Percentiles rank a stretch among this genome's conserved stretches.
phyloP scores from a whole-genome alignment of 2,888 invertebrate species.

The Pachymerium ferrugineum region DNA sequence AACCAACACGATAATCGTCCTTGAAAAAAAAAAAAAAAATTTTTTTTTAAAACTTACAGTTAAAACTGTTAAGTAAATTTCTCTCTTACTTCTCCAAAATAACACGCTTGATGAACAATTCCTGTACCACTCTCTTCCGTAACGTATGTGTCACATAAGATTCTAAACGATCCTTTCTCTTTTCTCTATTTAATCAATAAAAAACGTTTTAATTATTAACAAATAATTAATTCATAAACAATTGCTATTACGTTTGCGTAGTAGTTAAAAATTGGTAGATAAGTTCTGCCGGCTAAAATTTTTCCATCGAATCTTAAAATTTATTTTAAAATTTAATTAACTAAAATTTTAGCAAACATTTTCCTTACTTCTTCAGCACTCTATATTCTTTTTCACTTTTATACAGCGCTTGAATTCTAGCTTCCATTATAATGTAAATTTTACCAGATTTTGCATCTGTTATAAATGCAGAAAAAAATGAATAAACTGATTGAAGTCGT shows the following conservation, averaged over 20 bases:
- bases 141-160: conserved; percentile 85
- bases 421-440: conserved; percentile 78
- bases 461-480: no score
- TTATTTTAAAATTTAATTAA: conserved; percentile 56
- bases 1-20: conserved; percentile 80
- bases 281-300: conserved; percentile 68
- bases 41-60: not conserved
- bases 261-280: conserved; percentile 86
- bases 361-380: conserved; percentile 54
- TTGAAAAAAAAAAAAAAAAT: conserved; percentile 50
- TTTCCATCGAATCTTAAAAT: conserved; percentile 60
- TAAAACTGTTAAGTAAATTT: conserved; percentile 40
- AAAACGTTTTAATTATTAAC: not conserved
- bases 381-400: conserved; percentile 72
- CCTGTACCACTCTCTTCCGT: conserved; percentile 96
- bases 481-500: conserved; percentile 1
- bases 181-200: conserved; percentile 37
- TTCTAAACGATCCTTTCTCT: conserved; percentile 65
- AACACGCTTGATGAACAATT: conserved; percentile 96
- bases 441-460: conserved; percentile 58
- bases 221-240: conserved; percentile 40
- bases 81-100: conserved; percentile 76
- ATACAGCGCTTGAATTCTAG: conserved; percentile 69
- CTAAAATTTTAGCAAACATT: no score
- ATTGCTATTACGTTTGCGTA: conserved; percentile 60